Percentiles rank a stretch among this genome's conserved stretches.
Evolutionary conservation across 2,797 vertebrate genomes (phyloP).

Genomic region (Catamblyrhynchus diadema): DNA sequence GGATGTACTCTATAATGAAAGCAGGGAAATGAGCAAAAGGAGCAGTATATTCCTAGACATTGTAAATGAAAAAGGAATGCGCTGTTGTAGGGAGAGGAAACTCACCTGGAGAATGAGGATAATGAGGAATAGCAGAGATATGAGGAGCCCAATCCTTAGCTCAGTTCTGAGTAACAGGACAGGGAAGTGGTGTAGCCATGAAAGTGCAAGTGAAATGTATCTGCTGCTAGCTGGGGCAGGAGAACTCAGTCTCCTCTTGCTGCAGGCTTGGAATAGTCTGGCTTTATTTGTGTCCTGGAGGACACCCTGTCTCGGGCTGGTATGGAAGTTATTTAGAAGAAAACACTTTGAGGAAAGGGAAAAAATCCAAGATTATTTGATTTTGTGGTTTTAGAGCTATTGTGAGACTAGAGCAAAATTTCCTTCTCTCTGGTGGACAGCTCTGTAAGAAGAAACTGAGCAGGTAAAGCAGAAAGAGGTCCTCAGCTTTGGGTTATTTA

Average conservation of each 20-base stretch:
- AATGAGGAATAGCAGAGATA: neutral
- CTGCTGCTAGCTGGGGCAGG: fast-evolving
- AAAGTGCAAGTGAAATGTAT: fast-evolving
- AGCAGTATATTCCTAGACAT: neutral
- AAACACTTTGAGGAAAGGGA: neutral
- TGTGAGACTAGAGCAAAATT: neutral
- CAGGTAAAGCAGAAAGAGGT: neutral
- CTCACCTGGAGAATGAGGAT: neutral
- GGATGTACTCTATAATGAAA: neutral
- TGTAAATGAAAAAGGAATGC: neutral
- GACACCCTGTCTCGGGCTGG: neutral
- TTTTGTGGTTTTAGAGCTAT: neutral
- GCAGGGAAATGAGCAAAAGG: neutral
- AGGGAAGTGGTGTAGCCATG: neutral
- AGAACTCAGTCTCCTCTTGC: neutral
- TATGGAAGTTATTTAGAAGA: neutral
- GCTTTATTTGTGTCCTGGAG: neutral
- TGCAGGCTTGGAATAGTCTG: neutral
- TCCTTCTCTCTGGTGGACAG: neutral
- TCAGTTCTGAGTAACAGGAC: neutral
- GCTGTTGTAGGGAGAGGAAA: neutral
- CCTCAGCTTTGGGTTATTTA: neutral
- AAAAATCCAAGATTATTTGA: neutral
- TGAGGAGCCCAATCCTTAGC: neutral
- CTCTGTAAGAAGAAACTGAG: neutral